Evolutionary conservation across 2,888 invertebrate genomes (phyloP), one percentile per base, ranked within the genome.

Genomic region (Onchidella celtica): DNA sequence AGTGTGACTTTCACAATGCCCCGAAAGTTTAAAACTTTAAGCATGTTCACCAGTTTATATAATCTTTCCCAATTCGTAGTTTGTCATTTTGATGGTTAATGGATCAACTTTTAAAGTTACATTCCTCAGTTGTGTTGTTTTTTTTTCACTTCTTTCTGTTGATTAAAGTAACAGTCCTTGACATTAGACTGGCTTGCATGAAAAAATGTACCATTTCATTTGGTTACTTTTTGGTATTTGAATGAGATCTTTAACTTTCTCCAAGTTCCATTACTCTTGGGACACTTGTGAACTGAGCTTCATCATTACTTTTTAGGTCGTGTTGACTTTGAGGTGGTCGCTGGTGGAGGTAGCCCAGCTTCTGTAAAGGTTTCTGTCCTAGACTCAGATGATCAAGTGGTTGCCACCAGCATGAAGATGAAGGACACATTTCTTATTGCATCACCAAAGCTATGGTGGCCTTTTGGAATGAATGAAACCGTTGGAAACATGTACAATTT

Each of bases 391-490:
- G n/a, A 68, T 3, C 2, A 4, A 29, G 70, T 70, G 47, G 70
- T 79, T 61, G 70, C 70, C 4, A 6, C 1, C 1, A 61, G 79
- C 29, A 47, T 29, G 59, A 68, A 29, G 6, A 59, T 79, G 0
- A 27, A 36, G 27, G 79, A 57, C 17, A n/a, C 29, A 21, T 24
- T 79, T 24, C 0, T 24, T 9, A 38, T 79, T 3, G 21, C 32
- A 24, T 68, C n/a, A 29, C 70, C 79, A 38, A 59, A 36, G 2
- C 36, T 79, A 2, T 79, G 79, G 79, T 79, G 79, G 79, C 79
- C 79, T n/a, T 70, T 29, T 70, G 79, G 79, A 24, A 79, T 79
- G 79, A 79, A 79, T 69, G 70, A 69, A 3, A 32, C 63, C 27
- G 79, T 79, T 40, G 79, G 79, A 3, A 70, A 79, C 24, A 34